Conservation (phyloP, 2,113 vertebrate species). For the Myrmecobius fasciatus region DNA sequence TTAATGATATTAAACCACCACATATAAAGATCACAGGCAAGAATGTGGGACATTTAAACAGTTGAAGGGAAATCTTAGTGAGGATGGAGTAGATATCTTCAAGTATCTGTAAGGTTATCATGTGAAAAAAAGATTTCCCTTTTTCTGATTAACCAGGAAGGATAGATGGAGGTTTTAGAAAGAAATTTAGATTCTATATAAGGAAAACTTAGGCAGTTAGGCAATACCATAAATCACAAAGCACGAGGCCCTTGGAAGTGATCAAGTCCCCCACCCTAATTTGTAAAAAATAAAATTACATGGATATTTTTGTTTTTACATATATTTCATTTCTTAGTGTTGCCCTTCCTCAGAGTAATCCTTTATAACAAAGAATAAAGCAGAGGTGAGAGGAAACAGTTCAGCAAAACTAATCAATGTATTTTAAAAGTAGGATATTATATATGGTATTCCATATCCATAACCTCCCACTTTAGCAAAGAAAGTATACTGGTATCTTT, state of each 20-base stretch:
- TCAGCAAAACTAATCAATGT: background rate
- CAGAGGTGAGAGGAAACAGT: background rate
- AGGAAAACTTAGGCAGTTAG: no score
- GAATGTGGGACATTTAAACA: no score
- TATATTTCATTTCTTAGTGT: background rate
- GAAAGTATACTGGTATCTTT: background rate
- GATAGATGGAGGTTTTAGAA: no score
- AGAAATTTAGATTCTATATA: no score
- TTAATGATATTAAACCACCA: no score
- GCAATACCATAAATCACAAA: no score
- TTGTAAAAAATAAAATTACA: background rate
- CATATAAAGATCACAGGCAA: no score
- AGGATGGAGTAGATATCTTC: no score
- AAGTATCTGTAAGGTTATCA: no score
- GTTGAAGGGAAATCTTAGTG: no score
- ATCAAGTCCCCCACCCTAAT: background rate
- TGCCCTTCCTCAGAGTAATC: background rate
- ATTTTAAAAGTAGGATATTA: background rate
- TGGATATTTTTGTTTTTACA: background rate
- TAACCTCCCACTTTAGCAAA: background rate
- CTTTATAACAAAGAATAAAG: background rate
- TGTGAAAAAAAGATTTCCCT: no score
- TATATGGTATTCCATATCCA: background rate
- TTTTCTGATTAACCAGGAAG: no score
- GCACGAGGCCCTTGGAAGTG: background rate